Conservation (phyloP, 1,140 invertebrate genomes). For the Drosophila busckii region DNA sequence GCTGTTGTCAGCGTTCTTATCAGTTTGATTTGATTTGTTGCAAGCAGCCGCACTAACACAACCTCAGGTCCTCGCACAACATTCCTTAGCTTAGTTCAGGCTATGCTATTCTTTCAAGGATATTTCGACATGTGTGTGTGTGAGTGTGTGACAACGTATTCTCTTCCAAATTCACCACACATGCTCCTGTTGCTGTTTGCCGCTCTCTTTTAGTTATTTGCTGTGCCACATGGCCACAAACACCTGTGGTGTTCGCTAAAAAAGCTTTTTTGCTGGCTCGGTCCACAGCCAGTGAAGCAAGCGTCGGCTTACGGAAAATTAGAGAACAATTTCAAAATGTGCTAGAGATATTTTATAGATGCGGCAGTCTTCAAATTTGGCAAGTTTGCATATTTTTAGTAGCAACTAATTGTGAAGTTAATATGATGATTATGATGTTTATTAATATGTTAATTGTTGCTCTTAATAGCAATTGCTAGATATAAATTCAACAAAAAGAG, state of each 20-base stretch:
- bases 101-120: constrained; percentile 34
- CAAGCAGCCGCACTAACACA: constrained; percentile 7
- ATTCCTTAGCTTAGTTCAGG: constrained; percentile 51
- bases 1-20: too few relatives aligned
- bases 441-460: too few relatives aligned
- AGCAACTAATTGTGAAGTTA: too few relatives aligned
- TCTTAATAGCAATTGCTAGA: too few relatives aligned
- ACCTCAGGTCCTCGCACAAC: constrained; percentile 59
- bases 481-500: too few relatives aligned
- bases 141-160: constrained; percentile 3
- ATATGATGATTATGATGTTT: too few relatives aligned
- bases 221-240: constrained; percentile 21
- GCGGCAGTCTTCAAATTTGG: too few relatives aligned
- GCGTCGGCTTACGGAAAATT: constrained; percentile 4
- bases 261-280: constrained; percentile 44
- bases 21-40: constrained; percentile 68
- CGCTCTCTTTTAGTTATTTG: constrained; percentile 19
- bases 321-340: not conserved
- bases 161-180: constrained; percentile 48
- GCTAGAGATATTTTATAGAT: not conserved
- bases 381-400: too few relatives aligned
- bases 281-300: constrained; percentile 13
- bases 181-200: constrained; percentile 33
- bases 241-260: constrained; percentile 56
- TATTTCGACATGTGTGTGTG: constrained; percentile 10